Evolutionary conservation across 23 tunicate genomes (phyloP).

Genomic region (Diplosoma virens): DNA sequence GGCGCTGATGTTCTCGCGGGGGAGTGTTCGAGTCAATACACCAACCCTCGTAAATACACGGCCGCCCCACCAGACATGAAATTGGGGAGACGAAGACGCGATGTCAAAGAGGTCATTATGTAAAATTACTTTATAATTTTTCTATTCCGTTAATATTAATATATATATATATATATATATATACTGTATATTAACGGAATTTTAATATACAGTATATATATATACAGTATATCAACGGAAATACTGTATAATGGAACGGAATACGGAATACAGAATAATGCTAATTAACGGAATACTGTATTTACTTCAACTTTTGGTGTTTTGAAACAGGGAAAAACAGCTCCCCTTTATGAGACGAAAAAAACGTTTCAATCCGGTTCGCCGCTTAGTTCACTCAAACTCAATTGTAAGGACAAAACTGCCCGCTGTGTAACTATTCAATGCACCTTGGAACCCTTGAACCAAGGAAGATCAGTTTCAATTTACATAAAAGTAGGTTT

Average conservation of each 20-base stretch:
- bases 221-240: too few relatives aligned
- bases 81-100: not conserved
- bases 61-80: not conserved
- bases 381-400: slow-evolving; percentile 3
- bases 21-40: slow-evolving; percentile 23
- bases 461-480: slow-evolving; percentile 36
- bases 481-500: too few relatives aligned
- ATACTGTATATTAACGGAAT: too few relatives aligned
- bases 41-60: slow-evolving; percentile 3
- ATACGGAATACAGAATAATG: too few relatives aligned
- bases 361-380: slow-evolving; percentile 15
- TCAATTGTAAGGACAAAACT: slow-evolving; percentile 41
- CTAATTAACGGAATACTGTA: too few relatives aligned
- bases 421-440: slow-evolving; percentile 43
- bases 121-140: too few relatives aligned
- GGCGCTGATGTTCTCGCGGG: slow-evolving; percentile 48
- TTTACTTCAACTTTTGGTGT: too few relatives aligned
- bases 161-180: too few relatives aligned
- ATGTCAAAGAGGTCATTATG: not conserved
- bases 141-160: too few relatives aligned
- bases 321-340: not conserved
- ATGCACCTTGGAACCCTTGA: slow-evolving; percentile 48
- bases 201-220: too few relatives aligned
- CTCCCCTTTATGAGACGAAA: slow-evolving; percentile 26
- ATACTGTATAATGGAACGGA: too few relatives aligned